A percentile compares a stretch with the other conserved stretches of the same genome.
phyloP scores from a whole-genome alignment of 2,888 invertebrate genomes.

The Entomobrya proxima region DNA sequence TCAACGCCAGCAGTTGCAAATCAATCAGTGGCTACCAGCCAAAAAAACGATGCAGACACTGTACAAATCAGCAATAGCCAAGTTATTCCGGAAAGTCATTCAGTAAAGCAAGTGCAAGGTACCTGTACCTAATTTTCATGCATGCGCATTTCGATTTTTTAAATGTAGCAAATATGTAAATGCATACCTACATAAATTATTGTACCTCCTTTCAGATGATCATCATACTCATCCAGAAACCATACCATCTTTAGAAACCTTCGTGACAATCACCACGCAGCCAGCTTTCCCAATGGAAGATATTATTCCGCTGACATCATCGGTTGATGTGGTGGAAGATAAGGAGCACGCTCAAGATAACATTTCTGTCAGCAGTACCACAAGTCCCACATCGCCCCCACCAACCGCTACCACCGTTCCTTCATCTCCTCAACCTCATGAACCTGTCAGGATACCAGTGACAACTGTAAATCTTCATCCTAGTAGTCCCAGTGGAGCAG shows the following conservation, averaged over 20 bases:
- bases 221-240: neutral
- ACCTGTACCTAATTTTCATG: no score
- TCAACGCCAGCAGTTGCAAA: neutral
- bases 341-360: neutral
- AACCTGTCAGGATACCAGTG: no score
- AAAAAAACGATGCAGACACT: neutral
- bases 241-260: neutral
- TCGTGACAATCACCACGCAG: neutral
- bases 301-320: neutral
- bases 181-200: no score
- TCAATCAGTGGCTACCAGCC: neutral
- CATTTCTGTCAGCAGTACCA: neutral
- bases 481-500: neutral
- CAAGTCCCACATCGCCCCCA: neutral
- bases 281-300: constrained; percentile 28
- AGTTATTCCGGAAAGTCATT: constrained; percentile 4
- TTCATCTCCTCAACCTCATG: neutral
- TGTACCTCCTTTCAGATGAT: neutral
- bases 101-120: neutral
- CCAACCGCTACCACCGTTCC: neutral
- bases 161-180: no score
- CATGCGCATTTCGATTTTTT: neutral
- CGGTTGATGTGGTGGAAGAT: neutral
- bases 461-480: neutral
- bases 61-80: neutral